These are phyloP conservation scores for Acanthosepion pharaonis DNA, from an alignment of 2,888 invertebrate species.

Conservation along the genomic window DNA sequence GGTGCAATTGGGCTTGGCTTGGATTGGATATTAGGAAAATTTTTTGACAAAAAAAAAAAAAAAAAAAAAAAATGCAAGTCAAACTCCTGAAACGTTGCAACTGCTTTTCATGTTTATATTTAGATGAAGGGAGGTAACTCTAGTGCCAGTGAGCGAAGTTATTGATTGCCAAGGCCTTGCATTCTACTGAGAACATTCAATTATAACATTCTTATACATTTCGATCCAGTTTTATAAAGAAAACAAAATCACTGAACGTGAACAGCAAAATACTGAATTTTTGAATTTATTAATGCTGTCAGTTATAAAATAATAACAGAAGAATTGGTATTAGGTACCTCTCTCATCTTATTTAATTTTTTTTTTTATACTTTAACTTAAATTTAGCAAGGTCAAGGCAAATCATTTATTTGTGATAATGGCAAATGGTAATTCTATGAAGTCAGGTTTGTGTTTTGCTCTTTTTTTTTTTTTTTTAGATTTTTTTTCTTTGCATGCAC, in stretches of 20 bases:
- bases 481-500: background rate
- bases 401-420: background rate
- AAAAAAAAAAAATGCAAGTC: background rate
- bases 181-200: background rate
- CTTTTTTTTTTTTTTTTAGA: background rate
- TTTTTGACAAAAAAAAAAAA: background rate
- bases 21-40: background rate
- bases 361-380: background rate
- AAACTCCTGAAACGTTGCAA: background rate
- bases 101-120: background rate
- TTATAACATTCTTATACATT: background rate
- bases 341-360: background rate
- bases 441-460: background rate
- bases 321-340: background rate
- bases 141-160: background rate
- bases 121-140: background rate
- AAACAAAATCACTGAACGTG: background rate
- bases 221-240: background rate
- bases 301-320: background rate
- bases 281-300: background rate
- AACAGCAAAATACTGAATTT: background rate
- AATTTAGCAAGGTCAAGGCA: slow-evolving; percentile 33
- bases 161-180: background rate
- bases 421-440: background rate
- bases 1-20: background rate